Evolutionary conservation across 2,113 vertebrate species (phyloP), one percentile per base, ranked within the genome.

Genomic region (Hippocampus abdominalis): DNA sequence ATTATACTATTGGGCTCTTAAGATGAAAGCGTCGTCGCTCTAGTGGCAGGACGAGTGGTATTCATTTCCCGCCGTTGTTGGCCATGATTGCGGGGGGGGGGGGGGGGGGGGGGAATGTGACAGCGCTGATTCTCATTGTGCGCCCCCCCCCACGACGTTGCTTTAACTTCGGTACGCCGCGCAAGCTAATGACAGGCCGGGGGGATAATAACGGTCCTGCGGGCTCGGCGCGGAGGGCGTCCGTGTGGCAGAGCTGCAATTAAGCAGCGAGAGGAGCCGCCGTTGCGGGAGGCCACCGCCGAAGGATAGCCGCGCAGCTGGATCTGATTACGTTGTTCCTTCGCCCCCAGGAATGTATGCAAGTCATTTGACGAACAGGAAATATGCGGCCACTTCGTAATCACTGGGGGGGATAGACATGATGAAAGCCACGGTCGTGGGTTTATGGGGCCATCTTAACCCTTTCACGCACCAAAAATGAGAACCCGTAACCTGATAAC

Each of bases 121-220:
- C 83, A 71, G 71, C 74, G 29, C 73, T 70, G 79, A 78, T 84
- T 76, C 78, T 80, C 79, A 78, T 82, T 84, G 87, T 88, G 72
- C 82, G 76, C 32, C 32, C 32, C 32, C 75, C 29, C 29, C 5
- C 53, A 68, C 57, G 73, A 76, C 69, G 76, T 76, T 74, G 8
- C 73, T 87, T 83, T 80, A 80, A 88, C 71, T 78, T 62, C 66
- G 2, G 66, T 59, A 48, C 79, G 68, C 73, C 65, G 70, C 73
- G 60, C 68, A 54, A 76, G 86, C 80, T 90, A 91, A 90, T 91
- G 81, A 89, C 87, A 83, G 81, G 69, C 87, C 81, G 81, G 69
- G 82, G 73, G 75, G 84, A 76, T 89, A 90, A 89, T 90, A 87
- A 90, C 83, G 86, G 84, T 9, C 75, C 82, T 72, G 59, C 80